These are phyloP conservation scores for Metaphire vulgaris DNA, from an alignment of 1,140 invertebrate species.

Conservation along the genomic window DNA sequence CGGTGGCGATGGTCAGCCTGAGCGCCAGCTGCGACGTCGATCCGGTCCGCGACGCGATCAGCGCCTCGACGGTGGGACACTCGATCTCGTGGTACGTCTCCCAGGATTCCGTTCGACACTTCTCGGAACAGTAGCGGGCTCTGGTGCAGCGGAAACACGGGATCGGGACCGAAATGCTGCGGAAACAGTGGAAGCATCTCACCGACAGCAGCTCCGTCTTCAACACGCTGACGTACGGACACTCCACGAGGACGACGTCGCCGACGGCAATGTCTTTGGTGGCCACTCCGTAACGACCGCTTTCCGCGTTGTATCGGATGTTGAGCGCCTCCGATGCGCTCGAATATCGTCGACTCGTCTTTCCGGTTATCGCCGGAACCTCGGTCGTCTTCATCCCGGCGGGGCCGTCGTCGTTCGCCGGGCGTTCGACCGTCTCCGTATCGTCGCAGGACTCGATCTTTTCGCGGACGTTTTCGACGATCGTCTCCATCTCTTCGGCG, in stretches of 20 bases:
- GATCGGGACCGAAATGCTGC: constrained; percentile 57
- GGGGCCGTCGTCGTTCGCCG: not conserved
- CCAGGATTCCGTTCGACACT: constrained; percentile 65
- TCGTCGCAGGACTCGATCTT: constrained; percentile 11
- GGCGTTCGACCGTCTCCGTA: not conserved
- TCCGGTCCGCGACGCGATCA: constrained; percentile 68
- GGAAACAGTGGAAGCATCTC: constrained; percentile 75
- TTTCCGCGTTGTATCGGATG: constrained; percentile 37
- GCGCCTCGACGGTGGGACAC: constrained; percentile 65
- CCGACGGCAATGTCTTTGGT: constrained; percentile 66
- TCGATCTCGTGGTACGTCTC: constrained; percentile 69
- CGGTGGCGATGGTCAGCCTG: constrained; percentile 45
- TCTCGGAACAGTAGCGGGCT: constrained; percentile 60
- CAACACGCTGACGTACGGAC: constrained; percentile 66
- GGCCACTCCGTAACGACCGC: constrained; percentile 65
- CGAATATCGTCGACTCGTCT: too few relatives aligned
- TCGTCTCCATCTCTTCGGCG: not conserved
- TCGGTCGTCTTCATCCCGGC: too few relatives aligned
- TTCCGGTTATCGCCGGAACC: too few relatives aligned
- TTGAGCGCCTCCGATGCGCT: constrained; percentile 37
- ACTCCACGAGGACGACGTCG: constrained; percentile 69
- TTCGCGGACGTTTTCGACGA: not conserved
- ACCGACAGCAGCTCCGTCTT: constrained; percentile 65
- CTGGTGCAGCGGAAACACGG: constrained; percentile 71
- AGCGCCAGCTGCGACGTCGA: constrained; percentile 71